phyloP scores from a whole-genome alignment of 2,888 invertebrate genomes.

The Leptinotarsa juncta region DNA sequence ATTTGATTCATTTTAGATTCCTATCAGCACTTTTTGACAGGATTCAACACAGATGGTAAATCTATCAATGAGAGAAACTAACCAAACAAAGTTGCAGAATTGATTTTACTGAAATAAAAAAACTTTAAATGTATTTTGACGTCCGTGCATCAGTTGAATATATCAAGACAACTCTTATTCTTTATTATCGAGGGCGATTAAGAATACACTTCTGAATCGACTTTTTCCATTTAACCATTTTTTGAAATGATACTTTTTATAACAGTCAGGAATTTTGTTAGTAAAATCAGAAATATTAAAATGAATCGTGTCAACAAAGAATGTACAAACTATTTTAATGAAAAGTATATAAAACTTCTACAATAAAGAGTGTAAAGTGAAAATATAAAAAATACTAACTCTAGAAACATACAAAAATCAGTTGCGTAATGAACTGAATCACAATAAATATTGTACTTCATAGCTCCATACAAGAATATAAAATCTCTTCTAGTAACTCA shows the following conservation, averaged over 20 bases:
- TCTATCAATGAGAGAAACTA: too few relatives aligned
- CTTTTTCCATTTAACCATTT: background rate
- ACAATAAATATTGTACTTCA: conserved; percentile 12
- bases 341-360: conserved; percentile 22
- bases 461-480: conserved; percentile 2
- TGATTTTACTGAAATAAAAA: too few relatives aligned
- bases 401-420: conserved; percentile 21
- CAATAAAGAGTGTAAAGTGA: conserved; percentile 13
- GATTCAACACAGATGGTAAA: too few relatives aligned
- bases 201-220: background rate
- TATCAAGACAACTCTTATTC: too few relatives aligned
- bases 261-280: conserved; percentile 3
- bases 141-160: too few relatives aligned
- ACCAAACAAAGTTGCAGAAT: too few relatives aligned
- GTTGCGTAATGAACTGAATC: background rate
- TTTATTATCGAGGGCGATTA: background rate
- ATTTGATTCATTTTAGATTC: too few relatives aligned
- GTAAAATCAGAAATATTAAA: conserved; percentile 21
- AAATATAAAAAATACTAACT: conserved; percentile 8
- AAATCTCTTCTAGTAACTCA: background rate
- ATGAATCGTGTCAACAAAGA: background rate
- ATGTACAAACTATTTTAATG: conserved; percentile 10
- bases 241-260: background rate
- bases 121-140: too few relatives aligned
- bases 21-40: too few relatives aligned